phyloP scores from a whole-genome alignment of 64 coral and sea anemone species.

The Montipora efflorescens region DNA sequence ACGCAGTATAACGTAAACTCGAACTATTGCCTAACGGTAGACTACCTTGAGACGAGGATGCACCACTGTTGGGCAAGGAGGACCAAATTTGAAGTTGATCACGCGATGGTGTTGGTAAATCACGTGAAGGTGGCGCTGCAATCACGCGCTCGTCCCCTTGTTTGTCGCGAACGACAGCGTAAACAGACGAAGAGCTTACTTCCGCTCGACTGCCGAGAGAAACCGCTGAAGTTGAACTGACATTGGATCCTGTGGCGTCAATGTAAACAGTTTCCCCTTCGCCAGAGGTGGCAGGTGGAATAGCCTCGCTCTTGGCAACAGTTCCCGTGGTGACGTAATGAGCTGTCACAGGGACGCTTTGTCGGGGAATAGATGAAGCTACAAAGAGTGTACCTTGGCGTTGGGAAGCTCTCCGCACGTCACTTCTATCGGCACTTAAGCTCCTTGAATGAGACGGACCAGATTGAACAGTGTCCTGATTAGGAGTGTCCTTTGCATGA shows the following conservation, averaged over 20 bases:
- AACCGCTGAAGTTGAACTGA: neutral
- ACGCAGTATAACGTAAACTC: neutral
- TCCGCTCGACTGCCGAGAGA: constrained; percentile 4
- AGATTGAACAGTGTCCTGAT: neutral
- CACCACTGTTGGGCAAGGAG: neutral
- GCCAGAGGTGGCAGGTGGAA: neutral
- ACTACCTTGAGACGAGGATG: neutral
- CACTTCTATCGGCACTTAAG: constrained; percentile 27
- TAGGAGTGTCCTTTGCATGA: neutral
- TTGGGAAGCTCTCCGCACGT: constrained; percentile 9
- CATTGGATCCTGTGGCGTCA: neutral
- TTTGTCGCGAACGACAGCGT: constrained; percentile 40
- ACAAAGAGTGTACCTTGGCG: constrained; percentile 10
- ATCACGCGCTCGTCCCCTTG: constrained; percentile 10
- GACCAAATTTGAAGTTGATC: neutral
- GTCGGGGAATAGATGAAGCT: neutral
- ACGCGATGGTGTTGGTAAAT: neutral
- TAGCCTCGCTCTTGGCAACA: constrained; percentile 6
- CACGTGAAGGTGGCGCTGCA: constrained; percentile 3
- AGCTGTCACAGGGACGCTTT: constrained; percentile 29
- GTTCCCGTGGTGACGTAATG: constrained; percentile 32
- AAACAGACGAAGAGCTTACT: constrained; percentile 11
- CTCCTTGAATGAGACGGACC: constrained; percentile 11
- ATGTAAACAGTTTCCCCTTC: neutral
- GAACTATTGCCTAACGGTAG: neutral